These are phyloP conservation scores for Ovis aries DNA, from an alignment of 2,113 vertebrate species.

Conservation along the genomic window ARS-UI_Ramb_v3.0 NC_056079.1:43824501-43825000, in stretches of 20 bases:
- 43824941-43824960: background rate
- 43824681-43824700: background rate
- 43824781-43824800: background rate
- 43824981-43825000: background rate
- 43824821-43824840: background rate
- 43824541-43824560: background rate
- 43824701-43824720: rapidly evolving
- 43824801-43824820: background rate
- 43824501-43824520: background rate
- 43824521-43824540: background rate
- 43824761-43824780: background rate
- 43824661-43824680: background rate
- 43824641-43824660: rapidly evolving
- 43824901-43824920: background rate
- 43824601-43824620: background rate
- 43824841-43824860: background rate
- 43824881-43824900: background rate
- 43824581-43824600: background rate
- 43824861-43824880: background rate
- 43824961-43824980: slow-evolving; percentile 10
- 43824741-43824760: background rate
- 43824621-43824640: background rate
- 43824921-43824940: background rate
- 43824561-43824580: background rate
- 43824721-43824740: background rate